Conservation (phyloP, 2,113 vertebrate genomes). For the Merops nubicus region DNA sequence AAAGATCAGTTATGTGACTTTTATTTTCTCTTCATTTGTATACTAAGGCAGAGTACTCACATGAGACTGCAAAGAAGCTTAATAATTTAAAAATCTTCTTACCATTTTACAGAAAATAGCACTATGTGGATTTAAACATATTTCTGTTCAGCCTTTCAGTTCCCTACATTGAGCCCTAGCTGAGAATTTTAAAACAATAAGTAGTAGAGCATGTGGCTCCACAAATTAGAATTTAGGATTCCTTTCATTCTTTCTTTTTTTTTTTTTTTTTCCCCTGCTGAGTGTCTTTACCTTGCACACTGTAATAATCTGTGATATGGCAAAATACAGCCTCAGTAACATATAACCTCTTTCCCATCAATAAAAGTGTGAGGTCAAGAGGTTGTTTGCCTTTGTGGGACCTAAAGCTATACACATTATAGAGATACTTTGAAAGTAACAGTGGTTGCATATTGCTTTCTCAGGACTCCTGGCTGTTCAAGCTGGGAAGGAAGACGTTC, state of each 20-base stretch:
- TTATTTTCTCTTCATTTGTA: neutral
- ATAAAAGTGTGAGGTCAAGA: neutral
- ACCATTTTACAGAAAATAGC: neutral
- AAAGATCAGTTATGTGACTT: neutral
- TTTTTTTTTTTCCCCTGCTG: neutral
- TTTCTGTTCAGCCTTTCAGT: constrained; percentile 2
- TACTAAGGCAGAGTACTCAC: neutral
- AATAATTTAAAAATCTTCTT: neutral
- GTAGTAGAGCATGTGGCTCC: neutral
- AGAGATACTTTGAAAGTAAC: neutral
- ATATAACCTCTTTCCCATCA: neutral
- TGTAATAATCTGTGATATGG: neutral
- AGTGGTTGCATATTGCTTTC: neutral
- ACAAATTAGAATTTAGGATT: neutral
- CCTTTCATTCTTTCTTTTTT: neutral
- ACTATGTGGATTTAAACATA: neutral
- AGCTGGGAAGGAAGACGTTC: neutral
- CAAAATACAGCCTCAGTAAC: neutral
- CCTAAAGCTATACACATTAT: neutral
- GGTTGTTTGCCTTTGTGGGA: neutral
- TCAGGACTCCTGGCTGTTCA: neutral
- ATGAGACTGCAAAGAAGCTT: neutral
- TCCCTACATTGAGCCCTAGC: neutral
- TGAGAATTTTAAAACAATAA: constrained; percentile 16
- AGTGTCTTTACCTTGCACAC: neutral